Conservation (phyloP, 2,888 invertebrate genomes). For the Epiblema foenella region DNA sequence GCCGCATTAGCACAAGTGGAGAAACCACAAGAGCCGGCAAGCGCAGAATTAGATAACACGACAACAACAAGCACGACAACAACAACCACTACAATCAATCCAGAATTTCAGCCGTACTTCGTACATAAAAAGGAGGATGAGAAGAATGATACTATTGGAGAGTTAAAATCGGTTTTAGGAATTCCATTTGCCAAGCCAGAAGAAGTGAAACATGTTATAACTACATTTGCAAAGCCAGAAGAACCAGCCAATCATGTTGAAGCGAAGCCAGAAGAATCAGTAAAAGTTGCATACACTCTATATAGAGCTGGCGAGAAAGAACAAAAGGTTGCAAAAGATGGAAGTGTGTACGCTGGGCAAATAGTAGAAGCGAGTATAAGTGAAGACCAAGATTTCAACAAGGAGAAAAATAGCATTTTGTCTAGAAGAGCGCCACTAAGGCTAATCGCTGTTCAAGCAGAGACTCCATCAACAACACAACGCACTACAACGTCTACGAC, state of each 20-base stretch:
- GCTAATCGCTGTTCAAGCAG: slow-evolving; percentile 63
- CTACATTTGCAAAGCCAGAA: slow-evolving; percentile 57
- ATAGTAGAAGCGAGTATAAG: slow-evolving; percentile 75
- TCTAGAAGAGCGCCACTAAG: slow-evolving; percentile 70
- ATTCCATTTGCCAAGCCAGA: slow-evolving; percentile 69
- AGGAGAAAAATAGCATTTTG: slow-evolving; percentile 65
- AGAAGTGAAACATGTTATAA: slow-evolving; percentile 48
- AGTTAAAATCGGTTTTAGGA: slow-evolving; percentile 67
- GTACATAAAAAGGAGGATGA: slow-evolving; percentile 61
- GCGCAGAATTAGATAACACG: slow-evolving; percentile 51
- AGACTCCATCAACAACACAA: slow-evolving; percentile 49
- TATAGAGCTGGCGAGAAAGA: slow-evolving; percentile 68
- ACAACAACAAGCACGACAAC: slow-evolving; percentile 48
- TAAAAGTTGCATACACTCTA: slow-evolving; percentile 74
- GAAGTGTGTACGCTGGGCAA: slow-evolving; percentile 74
- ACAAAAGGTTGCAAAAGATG: slow-evolving; percentile 65
- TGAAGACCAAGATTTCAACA: slow-evolving; percentile 75
- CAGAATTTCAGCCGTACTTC: slow-evolving; percentile 61
- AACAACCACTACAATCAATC: slow-evolving; percentile 55
- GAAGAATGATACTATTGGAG: slow-evolving; percentile 60
- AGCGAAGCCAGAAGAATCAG: slow-evolving; percentile 64
- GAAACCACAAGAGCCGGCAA: slow-evolving; percentile 78
- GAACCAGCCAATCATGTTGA: slow-evolving; percentile 70
- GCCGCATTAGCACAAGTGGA: slow-evolving; percentile 86
- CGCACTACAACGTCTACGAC: slow-evolving; percentile 45